phyloP scores from a whole-genome alignment of 1,140 invertebrate genomes.

The Trachelipus rathkii region DNA sequence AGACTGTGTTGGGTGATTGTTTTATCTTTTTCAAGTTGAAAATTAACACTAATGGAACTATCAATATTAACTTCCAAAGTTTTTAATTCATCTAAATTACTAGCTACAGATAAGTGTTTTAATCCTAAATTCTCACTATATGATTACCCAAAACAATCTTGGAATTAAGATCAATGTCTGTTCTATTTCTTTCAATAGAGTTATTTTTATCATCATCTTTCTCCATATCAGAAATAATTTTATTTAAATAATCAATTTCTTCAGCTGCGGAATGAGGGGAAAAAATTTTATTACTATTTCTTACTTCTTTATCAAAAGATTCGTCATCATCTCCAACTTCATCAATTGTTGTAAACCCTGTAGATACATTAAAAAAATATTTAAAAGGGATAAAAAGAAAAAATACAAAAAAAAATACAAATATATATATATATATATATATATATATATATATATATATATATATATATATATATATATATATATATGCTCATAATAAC shows the following conservation, averaged over 20 bases:
- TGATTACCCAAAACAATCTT: neutral
- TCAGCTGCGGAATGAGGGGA: neutral
- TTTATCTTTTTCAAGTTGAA: neutral
- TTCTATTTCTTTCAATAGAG: neutral
- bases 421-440: no score
- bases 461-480: no score
- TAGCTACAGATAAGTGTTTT: no score
- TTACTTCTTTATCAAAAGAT: neutral
- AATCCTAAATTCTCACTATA: no score
- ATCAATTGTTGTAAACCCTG: constrained; percentile 2
- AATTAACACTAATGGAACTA: neutral
- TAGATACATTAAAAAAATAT: neutral
- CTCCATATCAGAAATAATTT: neutral
- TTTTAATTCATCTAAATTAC: no score
- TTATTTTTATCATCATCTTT: constrained; percentile 4
- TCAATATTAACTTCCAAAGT: no score
- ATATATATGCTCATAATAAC: no score
- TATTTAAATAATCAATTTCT: constrained; percentile 1
- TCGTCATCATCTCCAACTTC: constrained; percentile 5
- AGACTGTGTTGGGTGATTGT: neutral
- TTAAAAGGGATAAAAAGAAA: no score
- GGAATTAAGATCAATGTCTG: neutral
- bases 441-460: no score
- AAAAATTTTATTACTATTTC: neutral
- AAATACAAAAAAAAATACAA: no score